These are phyloP conservation scores for Acrocyrtus sp. DNA, from an alignment of 2,888 invertebrate genomes.

Conservation along the genomic window DNA sequence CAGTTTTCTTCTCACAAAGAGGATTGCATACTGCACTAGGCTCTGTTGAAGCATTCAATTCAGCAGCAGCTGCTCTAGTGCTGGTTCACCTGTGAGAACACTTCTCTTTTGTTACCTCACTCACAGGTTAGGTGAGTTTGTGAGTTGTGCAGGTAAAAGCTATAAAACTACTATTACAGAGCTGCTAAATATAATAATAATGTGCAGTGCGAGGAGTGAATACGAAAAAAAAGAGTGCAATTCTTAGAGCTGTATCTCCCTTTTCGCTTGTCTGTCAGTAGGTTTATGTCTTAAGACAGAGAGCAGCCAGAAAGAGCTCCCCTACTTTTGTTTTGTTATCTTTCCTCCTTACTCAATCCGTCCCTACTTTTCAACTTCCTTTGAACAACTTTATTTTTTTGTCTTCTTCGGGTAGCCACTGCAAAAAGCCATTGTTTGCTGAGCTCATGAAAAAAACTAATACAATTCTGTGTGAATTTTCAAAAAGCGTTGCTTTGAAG, in stretches of 20 bases:
- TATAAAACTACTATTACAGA: background rate
- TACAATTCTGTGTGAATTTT: constrained; percentile 6
- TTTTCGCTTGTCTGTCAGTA: constrained; percentile 41
- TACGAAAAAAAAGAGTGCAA: constrained; percentile 1
- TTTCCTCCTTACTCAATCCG: constrained; percentile 10
- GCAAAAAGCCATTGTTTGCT: background rate
- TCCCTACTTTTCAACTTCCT: constrained; percentile 1
- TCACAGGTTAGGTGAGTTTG: constrained; percentile 9
- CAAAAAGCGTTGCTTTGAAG: background rate
- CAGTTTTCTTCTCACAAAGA: background rate
- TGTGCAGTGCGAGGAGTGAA: background rate
- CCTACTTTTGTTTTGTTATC: constrained; percentile 34
- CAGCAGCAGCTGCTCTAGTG: background rate
- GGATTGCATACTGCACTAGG: background rate
- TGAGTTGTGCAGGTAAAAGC: no score
- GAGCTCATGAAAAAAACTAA: constrained; percentile 9
- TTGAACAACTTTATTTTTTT: background rate
- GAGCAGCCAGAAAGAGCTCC: no score
- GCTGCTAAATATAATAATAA: no score
- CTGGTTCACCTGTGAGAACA: background rate
- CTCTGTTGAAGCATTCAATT: no score
- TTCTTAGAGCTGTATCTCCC: background rate
- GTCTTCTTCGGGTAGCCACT: background rate
- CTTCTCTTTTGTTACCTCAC: constrained; percentile 46
- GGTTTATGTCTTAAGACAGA: constrained; percentile 42